Conservation (phyloP, 2,797 vertebrate genomes). For the Galagoides demidoff region DNA sequence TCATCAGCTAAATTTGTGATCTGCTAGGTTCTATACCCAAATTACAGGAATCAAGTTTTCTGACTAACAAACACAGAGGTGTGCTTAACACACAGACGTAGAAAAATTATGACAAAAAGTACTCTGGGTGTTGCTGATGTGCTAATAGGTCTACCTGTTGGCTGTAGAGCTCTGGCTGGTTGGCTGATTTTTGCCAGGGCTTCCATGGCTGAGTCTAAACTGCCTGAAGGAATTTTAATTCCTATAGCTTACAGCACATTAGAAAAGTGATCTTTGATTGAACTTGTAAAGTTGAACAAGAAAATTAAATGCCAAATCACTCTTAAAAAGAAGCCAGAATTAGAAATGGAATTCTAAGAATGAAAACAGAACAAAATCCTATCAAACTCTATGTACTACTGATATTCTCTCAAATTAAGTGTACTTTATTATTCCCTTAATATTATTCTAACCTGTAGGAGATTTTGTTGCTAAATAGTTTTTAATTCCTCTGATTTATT, state of each 20-base stretch:
- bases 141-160: not conserved
- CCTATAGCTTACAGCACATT: not conserved
- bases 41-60: not conserved
- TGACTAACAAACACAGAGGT: not conserved
- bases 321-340: conserved; percentile 36
- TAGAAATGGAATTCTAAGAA: conserved; percentile 46
- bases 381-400: not conserved
- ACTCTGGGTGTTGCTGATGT: not conserved
- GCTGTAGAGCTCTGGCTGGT: not conserved
- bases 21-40: not conserved
- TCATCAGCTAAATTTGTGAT: not conserved
- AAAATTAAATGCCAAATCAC: conserved; percentile 56
- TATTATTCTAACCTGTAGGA: not conserved
- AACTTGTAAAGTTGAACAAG: conserved; percentile 53
- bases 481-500: conserved; percentile 22
- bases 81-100: not conserved
- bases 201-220: not conserved
- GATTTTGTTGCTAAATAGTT: not conserved
- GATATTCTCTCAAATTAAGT: not conserved
- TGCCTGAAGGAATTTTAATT: conserved; percentile 50
- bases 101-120: not conserved
- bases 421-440: not conserved
- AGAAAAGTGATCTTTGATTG: conserved; percentile 50
- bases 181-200: not conserved
- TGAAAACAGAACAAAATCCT: not conserved